These are phyloP conservation scores for Pristionchus entomophagus DNA, from an alignment of 2,888 invertebrate species.

Conservation along the genomic window DNA sequence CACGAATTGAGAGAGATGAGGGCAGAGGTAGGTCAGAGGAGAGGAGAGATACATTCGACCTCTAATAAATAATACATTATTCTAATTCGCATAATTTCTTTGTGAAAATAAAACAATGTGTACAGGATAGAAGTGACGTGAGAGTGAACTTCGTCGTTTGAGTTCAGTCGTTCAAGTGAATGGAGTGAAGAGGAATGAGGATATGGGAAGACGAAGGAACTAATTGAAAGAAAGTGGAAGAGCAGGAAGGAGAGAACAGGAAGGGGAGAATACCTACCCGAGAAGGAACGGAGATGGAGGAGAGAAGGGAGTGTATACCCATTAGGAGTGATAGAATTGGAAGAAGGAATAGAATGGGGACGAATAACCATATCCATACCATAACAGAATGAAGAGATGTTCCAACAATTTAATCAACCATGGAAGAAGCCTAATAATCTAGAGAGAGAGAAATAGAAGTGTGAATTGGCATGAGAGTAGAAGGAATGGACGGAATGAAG, in stretches of 20 bases:
- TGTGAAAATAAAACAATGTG: too few species aligned
- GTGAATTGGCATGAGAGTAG: too few species aligned
- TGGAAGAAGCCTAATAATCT: too few species aligned
- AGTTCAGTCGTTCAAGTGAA: neutral
- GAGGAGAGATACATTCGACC: neutral
- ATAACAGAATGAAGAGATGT: neutral
- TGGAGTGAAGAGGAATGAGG: neutral
- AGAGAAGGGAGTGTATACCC: neutral
- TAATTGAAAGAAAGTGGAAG: slow-evolving; percentile 17
- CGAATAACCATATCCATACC: neutral
- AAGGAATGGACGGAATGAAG: too few species aligned
- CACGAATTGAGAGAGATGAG: neutral
- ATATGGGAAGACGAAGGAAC: neutral
- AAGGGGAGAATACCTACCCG: neutral
- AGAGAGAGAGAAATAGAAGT: too few species aligned
- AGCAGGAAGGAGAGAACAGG: neutral
- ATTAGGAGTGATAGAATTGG: slow-evolving; percentile 1
- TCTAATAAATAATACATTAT: too few species aligned
- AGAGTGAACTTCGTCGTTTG: too few species aligned
- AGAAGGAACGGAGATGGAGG: neutral
- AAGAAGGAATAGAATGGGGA: neutral
- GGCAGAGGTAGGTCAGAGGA: neutral
- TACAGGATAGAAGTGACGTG: too few species aligned
- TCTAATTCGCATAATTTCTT: too few species aligned
- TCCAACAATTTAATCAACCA: neutral